phyloP scores from a whole-genome alignment of 1,140 invertebrate genomes.

The Drosophila nikananu region DNA sequence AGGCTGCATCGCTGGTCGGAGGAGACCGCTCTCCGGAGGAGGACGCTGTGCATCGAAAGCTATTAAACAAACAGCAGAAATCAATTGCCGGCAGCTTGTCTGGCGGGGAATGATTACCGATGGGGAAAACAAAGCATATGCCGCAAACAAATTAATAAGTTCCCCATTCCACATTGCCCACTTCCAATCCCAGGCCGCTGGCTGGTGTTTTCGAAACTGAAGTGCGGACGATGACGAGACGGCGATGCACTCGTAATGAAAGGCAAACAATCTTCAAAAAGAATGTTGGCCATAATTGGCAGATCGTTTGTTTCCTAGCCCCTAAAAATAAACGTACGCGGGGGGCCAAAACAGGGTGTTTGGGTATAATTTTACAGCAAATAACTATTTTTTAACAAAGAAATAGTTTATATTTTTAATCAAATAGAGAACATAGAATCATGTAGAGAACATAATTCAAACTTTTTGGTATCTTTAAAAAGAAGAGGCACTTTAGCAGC shows the following conservation, averaged over 20 bases:
- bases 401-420: neutral
- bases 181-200: slow-evolving; percentile 1
- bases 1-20: slow-evolving; percentile 13
- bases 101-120: slow-evolving; percentile 49
- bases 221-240: slow-evolving; percentile 36
- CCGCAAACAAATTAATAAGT: slow-evolving; percentile 52
- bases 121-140: slow-evolving; percentile 65
- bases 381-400: neutral
- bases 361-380: no score
- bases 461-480: no score
- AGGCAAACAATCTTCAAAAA: slow-evolving; percentile 80
- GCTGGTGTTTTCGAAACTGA: slow-evolving; percentile 9
- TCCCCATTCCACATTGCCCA: slow-evolving; percentile 14
- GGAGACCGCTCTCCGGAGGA: neutral
- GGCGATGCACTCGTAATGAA: slow-evolving; percentile 78
- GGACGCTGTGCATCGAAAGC: slow-evolving; percentile 20
- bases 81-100: slow-evolving; percentile 72
- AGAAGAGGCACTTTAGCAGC: no score
- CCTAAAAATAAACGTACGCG: slow-evolving; percentile 49
- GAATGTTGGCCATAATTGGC: slow-evolving; percentile 79
- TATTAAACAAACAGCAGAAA: slow-evolving; percentile 60
- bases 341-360: slow-evolving; percentile 40
- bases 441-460: neutral
- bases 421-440: no score
- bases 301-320: slow-evolving; percentile 44